phyloP scores from a whole-genome alignment of 2,888 invertebrate species.

The Noctua pronuba region DNA sequence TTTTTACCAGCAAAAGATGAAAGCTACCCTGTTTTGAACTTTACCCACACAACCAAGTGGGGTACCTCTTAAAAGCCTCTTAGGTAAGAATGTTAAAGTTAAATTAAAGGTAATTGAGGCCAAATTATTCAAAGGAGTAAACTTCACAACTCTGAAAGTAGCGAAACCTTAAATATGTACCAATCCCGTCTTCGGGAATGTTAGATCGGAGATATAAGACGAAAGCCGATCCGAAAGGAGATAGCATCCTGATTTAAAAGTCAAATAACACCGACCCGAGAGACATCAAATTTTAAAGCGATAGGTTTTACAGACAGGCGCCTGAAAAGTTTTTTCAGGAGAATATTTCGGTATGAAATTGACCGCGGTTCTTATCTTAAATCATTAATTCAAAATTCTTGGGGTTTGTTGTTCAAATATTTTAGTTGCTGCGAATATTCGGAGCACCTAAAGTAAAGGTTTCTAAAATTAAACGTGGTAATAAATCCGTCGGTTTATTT shows the following conservation, averaged over 20 bases:
- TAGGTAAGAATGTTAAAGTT: slow-evolving; percentile 41
- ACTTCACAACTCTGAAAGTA: slow-evolving; percentile 31
- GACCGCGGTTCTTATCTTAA: slow-evolving; percentile 31
- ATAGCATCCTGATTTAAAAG: slow-evolving; percentile 75
- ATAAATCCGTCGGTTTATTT: slow-evolving; percentile 27
- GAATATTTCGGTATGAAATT: slow-evolving; percentile 49
- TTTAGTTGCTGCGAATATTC: slow-evolving; percentile 16
- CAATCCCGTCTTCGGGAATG: slow-evolving; percentile 31
- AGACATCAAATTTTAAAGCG: slow-evolving; percentile 56
- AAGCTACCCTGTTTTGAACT: slow-evolving; percentile 23
- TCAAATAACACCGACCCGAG: slow-evolving; percentile 71
- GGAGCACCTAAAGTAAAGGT: slow-evolving; percentile 1
- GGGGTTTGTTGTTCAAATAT: slow-evolving; percentile 42
- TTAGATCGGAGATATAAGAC: slow-evolving; percentile 48
- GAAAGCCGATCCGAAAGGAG: slow-evolving; percentile 69
- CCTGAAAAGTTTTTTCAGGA: slow-evolving; percentile 22
- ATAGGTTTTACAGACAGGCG: slow-evolving; percentile 38
- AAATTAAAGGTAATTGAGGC: slow-evolving; percentile 41
- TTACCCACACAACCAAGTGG: slow-evolving; percentile 29
- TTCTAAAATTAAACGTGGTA: slow-evolving; percentile 18
- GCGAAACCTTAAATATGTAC: slow-evolving; percentile 43
- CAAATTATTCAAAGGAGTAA: slow-evolving; percentile 47
- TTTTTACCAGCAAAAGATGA: slow-evolving; percentile 6
- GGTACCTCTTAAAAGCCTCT: slow-evolving; percentile 20
- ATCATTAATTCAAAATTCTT: slow-evolving; percentile 45